Evolutionary conservation across 2,113 vertebrate genomes (phyloP).

Genomic region (Oryzias javanicus): DNA sequence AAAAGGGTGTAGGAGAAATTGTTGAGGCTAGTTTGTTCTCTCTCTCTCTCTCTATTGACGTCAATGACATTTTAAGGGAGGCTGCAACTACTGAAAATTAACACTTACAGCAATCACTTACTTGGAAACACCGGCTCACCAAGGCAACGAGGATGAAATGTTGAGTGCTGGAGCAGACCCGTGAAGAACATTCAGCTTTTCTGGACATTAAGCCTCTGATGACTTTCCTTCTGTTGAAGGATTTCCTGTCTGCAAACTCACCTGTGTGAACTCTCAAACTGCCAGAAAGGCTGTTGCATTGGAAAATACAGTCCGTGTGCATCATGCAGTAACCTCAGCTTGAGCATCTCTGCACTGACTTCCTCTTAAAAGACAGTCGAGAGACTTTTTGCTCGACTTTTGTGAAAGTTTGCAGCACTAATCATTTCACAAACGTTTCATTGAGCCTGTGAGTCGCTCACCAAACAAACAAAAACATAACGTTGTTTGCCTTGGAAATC

Average conservation of each 20-base stretch:
- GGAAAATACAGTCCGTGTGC: too few species aligned
- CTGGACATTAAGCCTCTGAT: constrained; percentile 19
- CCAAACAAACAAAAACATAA: too few species aligned
- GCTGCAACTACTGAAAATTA: constrained; percentile 48
- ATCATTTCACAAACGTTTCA: too few species aligned
- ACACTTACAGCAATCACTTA: constrained; percentile 61
- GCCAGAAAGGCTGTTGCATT: too few species aligned
- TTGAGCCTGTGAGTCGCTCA: too few species aligned
- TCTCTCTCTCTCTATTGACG: constrained; percentile 37
- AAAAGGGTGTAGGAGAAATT: constrained; percentile 35
- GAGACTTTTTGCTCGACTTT: too few species aligned
- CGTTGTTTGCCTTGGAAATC: too few species aligned
- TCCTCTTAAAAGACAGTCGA: too few species aligned
- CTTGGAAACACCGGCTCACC: constrained; percentile 48
- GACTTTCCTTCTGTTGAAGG: constrained; percentile 22
- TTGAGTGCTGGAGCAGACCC: constrained; percentile 36
- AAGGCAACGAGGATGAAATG: constrained; percentile 51
- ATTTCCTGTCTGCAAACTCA: constrained; percentile 40
- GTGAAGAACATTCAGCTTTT: constrained; percentile 7
- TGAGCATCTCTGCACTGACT: too few species aligned
- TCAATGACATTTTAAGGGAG: constrained; percentile 59
- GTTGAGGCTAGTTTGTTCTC: constrained; percentile 23
- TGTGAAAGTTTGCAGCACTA: too few species aligned
- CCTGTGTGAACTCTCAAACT: too few species aligned
- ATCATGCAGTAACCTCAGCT: too few species aligned